Base-by-base conservation (phyloP, 2,888 invertebrate genomes). In the Leuctra nigra region DNA sequence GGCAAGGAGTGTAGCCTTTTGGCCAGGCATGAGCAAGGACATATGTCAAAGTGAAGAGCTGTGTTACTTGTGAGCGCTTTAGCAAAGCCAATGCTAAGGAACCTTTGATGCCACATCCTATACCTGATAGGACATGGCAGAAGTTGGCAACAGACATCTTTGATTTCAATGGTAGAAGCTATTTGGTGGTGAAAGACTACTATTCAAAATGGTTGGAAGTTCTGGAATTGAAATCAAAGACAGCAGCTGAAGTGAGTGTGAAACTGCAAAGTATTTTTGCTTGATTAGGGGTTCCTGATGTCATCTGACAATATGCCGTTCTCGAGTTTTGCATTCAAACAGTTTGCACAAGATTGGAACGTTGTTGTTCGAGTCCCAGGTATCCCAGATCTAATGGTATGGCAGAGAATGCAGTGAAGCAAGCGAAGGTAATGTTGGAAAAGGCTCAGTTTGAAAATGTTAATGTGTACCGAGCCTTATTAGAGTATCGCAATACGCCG, bases 41-140 rank as follows among this genome's bases (percentile, higher is more conserved):
- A 65, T 70, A 36, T 64, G 29, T 64, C 2, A 23, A 50, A n/a
- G 54, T 61, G 25, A 36, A 18, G 1, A 29, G 41, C 1, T 61
- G 61, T 44, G 13, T 7, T 7, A 25, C 39, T 1, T 60, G 58
- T 53, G 20, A 13, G 20, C 18, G 16, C 11, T 53, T 39, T 29
- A 33, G 52, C 50, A 18, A 48, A 38, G 54, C 14, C 23, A 56
- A 53, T 39, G 11, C 47, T 1, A 63, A 62, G 54, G 63, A 64
- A 58, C 58, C 61, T 18, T 47, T 63, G 53, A 52, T 62, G 18
- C 47, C 25, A 7, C 61, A 61, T 50, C 50, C 61, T 13, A 50
- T 60, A 18, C 63, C 63, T 2, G n/a, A 48, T 11, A 29, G 46
- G 14, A 14, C 46, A 3, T 33, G 33, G 33, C 24, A 48, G 13